phyloP scores from a whole-genome alignment of 2,797 vertebrate species.

The Crenuchus spilurus region DNA sequence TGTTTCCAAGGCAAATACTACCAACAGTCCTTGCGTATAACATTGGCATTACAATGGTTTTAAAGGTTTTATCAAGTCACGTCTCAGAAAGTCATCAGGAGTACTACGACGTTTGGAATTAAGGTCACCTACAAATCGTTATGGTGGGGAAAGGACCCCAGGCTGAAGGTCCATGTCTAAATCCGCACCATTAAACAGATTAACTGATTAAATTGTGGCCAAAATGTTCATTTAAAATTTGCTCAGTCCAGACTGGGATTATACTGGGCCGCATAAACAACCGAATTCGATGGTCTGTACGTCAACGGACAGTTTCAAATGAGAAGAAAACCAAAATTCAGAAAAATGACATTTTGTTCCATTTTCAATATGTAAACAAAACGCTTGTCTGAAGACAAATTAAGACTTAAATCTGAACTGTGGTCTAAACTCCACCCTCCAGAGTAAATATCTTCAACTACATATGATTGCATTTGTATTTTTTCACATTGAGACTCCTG shows the following conservation, averaged over 20 bases:
- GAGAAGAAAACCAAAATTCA: background rate
- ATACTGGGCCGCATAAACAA: no score
- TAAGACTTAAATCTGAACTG: slow-evolving; percentile 4
- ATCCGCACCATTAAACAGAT: background rate
- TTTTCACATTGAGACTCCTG: slow-evolving; percentile 74
- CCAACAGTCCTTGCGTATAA: background rate
- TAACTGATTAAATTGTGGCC: background rate
- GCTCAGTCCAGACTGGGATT: background rate
- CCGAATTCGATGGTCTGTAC: no score
- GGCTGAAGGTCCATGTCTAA: no score
- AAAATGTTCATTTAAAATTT: background rate
- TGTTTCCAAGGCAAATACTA: background rate
- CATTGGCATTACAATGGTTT: background rate
- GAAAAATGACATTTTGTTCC: slow-evolving; percentile 36
- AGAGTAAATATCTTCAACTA: slow-evolving; percentile 52
- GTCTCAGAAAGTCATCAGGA: background rate
- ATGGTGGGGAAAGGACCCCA: background rate
- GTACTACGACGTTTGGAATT: background rate
- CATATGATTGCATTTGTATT: slow-evolving; percentile 67
- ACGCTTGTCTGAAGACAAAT: slow-evolving; percentile 23
- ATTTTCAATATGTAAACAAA: slow-evolving; percentile 34
- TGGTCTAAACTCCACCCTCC: slow-evolving; percentile 44
- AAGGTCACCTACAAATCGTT: background rate
- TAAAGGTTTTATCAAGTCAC: slow-evolving; percentile 12
- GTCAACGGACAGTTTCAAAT: background rate